Percentiles rank a stretch among this genome's conserved stretches.
Evolutionary conservation across 2,113 vertebrate genomes (phyloP).

Genomic region (Lanius ludovicianus): DNA sequence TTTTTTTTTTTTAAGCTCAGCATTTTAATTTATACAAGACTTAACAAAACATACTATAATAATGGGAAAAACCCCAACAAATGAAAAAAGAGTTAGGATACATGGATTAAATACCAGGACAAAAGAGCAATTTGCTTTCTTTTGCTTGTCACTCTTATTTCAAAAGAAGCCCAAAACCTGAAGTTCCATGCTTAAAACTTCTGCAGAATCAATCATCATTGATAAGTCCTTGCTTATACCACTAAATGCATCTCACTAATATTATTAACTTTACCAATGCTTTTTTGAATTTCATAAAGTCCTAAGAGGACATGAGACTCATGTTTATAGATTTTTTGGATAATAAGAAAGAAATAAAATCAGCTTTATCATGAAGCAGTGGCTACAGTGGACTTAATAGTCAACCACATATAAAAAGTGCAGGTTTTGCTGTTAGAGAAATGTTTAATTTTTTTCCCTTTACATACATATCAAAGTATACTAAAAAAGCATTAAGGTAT

Average conservation of each 20-base stretch:
- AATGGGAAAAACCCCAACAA: background rate
- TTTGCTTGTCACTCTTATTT: background rate
- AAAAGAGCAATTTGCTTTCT: background rate
- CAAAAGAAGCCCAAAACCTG: background rate
- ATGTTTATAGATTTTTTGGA: background rate
- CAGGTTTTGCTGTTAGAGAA: background rate
- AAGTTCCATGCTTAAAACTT: background rate
- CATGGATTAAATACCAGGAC: background rate
- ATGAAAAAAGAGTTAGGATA: background rate
- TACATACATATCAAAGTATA: background rate
- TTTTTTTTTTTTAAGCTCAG: background rate
- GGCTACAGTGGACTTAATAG: background rate
- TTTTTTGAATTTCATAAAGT: background rate
- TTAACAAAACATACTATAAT: constrained; percentile 18
- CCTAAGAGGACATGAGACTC: background rate
- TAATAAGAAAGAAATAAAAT: background rate
- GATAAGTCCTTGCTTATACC: background rate
- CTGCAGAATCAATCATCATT: background rate
- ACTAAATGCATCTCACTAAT: background rate
- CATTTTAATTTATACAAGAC: background rate
- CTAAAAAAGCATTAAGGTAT: background rate
- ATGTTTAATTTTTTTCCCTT: background rate
- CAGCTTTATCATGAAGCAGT: background rate
- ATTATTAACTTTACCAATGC: background rate
- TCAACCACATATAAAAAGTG: background rate